A percentile compares a stretch with the other conserved stretches of the same genome.
These are phyloP conservation scores for Hyaena hyaena DNA, from an alignment of 2,113 vertebrate species.

Conservation along the genomic window DNA sequence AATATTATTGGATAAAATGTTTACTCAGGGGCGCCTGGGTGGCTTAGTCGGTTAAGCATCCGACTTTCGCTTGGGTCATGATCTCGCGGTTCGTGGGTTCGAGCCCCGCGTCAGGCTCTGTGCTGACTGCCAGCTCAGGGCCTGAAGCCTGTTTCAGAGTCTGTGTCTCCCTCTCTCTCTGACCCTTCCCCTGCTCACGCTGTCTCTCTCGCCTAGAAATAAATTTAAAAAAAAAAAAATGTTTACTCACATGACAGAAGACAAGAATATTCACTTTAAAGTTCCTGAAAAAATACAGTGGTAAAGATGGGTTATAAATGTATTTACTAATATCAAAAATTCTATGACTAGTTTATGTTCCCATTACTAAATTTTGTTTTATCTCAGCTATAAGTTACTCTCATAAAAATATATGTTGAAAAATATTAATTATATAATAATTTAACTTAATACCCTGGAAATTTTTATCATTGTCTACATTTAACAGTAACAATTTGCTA, in stretches of 20 bases:
- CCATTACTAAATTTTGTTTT: neutral
- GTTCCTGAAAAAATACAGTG: neutral
- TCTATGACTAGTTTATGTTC: neutral
- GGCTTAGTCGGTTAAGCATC: too few relatives aligned
- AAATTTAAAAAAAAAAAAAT: too few relatives aligned
- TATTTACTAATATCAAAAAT: neutral
- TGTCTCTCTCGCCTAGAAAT: too few relatives aligned
- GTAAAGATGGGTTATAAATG: neutral
- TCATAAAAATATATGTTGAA: neutral
- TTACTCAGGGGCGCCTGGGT: too few relatives aligned
- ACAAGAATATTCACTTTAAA: slow-evolving; percentile 12
- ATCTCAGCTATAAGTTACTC: neutral
- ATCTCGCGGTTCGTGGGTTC: too few relatives aligned
- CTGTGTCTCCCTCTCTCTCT: too few relatives aligned
- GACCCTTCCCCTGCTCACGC: too few relatives aligned
- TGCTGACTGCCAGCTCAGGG: too few relatives aligned
- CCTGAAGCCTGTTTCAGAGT: too few relatives aligned
- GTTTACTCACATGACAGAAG: neutral
- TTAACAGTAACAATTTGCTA: neutral
- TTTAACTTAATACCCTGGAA: neutral
- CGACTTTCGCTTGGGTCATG: too few relatives aligned
- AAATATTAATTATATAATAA: neutral
- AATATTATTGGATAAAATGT: neutral
- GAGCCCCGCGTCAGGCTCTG: too few relatives aligned
- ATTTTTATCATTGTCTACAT: neutral